phyloP scores from a whole-genome alignment of 2,113 vertebrate genomes.

The Zosterops borbonicus region DNA sequence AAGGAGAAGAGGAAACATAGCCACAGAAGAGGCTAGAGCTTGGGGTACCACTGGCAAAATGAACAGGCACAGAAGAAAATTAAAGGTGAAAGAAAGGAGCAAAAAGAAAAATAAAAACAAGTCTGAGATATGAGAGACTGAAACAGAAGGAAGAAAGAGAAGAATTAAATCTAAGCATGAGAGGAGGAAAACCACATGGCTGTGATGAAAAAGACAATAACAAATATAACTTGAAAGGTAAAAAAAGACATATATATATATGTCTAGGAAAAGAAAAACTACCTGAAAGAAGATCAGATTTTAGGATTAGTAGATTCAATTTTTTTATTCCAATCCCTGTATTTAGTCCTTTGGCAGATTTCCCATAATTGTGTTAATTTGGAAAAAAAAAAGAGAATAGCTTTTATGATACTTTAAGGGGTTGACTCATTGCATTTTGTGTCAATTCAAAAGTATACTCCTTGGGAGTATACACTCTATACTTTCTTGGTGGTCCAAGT shows the following conservation, averaged over 20 bases:
- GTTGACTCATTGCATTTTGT: not conserved
- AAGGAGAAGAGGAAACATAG: not conserved
- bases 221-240: not conserved
- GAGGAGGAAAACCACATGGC: not conserved
- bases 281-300: not conserved
- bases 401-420: not conserved
- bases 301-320: not conserved
- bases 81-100: not conserved
- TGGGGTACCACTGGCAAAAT: not conserved
- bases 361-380: not conserved
- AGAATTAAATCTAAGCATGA: not conserved
- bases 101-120: not conserved
- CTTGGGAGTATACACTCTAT: not conserved
- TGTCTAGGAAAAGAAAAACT: not conserved
- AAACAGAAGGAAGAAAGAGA: not conserved
- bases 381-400: not conserved
- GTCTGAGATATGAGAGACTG: not conserved
- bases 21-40: not conserved
- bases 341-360: not conserved
- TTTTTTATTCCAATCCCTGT: not conserved
- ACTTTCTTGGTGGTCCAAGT: not conserved
- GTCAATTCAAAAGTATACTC: not conserved
- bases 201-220: not conserved
- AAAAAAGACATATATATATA: not conserved
- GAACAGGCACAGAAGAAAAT: not conserved